Percentiles rank a stretch among this genome's conserved stretches.
phyloP scores from a whole-genome alignment of 1,140 invertebrate species.

The Leptinotarsa lineolata region DNA sequence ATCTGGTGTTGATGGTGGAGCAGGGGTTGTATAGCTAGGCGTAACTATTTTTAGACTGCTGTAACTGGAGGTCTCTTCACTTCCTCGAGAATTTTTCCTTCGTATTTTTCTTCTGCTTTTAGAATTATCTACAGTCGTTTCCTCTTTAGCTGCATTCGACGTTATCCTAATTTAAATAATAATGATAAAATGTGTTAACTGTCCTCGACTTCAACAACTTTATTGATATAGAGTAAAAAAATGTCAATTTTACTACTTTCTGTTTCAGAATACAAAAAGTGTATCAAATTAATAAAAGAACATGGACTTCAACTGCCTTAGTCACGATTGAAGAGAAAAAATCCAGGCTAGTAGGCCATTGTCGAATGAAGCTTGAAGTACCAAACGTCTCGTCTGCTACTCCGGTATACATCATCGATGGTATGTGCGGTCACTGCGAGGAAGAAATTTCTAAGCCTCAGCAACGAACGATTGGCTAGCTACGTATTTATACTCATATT shows the following conservation, averaged over 20 bases:
- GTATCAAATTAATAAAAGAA: no score
- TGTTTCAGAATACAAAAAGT: background rate
- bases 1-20: slow-evolving; percentile 88
- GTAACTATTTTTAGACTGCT: slow-evolving; percentile 56
- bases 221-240: background rate
- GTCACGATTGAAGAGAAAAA: no score
- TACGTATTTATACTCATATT: no score
- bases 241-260: background rate
- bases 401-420: no score
- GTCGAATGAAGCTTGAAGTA: no score
- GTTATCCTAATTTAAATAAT: slow-evolving; percentile 33
- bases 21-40: slow-evolving; percentile 68
- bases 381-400: no score
- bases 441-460: no score
- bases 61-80: slow-evolving; percentile 44
- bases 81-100: slow-evolving; percentile 31
- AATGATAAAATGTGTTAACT: background rate
- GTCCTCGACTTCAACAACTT: background rate
- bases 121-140: slow-evolving; percentile 8
- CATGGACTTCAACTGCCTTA: no score
- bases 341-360: no score
- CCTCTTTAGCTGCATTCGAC: slow-evolving; percentile 34
- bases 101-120: slow-evolving; percentile 37
- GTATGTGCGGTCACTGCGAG: no score
- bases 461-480: no score